These are phyloP conservation scores for Platichthys stellatus DNA, from an alignment of 2,113 vertebrate species.

Conservation along the genomic window DNA sequence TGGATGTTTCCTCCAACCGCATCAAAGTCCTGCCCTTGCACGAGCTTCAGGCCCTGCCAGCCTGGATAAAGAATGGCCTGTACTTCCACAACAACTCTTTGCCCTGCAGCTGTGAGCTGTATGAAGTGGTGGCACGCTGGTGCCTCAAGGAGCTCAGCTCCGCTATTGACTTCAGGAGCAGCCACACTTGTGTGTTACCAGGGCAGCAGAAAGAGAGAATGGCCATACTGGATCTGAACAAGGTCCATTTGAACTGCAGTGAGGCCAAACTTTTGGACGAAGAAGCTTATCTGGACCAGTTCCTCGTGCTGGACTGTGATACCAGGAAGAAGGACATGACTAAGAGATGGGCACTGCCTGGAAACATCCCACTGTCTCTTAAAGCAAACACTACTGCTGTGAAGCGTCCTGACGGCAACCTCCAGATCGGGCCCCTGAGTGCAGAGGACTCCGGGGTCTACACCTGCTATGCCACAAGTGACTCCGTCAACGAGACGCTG, in stretches of 20 bases:
- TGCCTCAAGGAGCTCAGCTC: conserved; percentile 86
- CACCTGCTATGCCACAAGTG: conserved; percentile 88
- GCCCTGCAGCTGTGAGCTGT: conserved; percentile 87
- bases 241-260: conserved; percentile 90
- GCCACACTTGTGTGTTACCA: conserved; percentile 80
- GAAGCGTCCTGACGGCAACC: conserved; percentile 80
- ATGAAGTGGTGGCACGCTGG: conserved; percentile 88
- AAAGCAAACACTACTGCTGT: conserved; percentile 74
- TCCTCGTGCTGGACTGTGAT: conserved; percentile 87
- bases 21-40: conserved; percentile 84
- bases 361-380: conserved; percentile 76
- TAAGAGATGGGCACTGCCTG: conserved; percentile 89
- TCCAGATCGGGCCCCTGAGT: conserved; percentile 83
- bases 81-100: conserved; percentile 93
- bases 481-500: conserved; percentile 91
- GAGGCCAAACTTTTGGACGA: conserved; percentile 82
- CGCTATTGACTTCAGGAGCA: conserved; percentile 86
- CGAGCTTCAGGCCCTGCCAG: conserved; percentile 87
- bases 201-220: conserved; percentile 63
- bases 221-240: conserved; percentile 79
- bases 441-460: conserved; percentile 89
- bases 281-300: conserved; percentile 87
- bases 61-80: conserved; percentile 91
- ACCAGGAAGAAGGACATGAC: conserved; percentile 82
- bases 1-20: conserved; percentile 93